Percentiles rank a stretch among this genome's conserved stretches.
phyloP scores from a whole-genome alignment of 2,797 vertebrate genomes.

The Uromys caudimaculatus region DNA sequence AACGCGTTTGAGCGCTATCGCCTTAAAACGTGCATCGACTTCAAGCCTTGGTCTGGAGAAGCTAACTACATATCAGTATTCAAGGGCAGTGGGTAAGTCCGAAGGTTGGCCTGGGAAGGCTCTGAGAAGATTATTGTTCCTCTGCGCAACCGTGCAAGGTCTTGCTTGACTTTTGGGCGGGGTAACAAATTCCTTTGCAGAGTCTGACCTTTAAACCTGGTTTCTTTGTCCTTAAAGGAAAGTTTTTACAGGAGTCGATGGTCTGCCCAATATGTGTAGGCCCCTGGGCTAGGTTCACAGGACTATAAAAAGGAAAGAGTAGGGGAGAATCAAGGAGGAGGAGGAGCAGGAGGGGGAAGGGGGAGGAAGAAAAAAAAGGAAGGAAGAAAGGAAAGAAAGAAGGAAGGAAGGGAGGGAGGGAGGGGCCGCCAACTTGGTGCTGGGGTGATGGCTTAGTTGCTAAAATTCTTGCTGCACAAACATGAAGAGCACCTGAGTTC shows the following conservation, averaged over 20 bases:
- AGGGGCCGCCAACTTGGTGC: background rate
- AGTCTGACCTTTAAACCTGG: background rate
- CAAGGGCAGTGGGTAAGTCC: slow-evolving; percentile 93
- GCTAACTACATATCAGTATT: slow-evolving; percentile 95
- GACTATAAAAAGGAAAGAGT: background rate
- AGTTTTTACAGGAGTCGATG: background rate
- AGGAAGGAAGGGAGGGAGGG: background rate
- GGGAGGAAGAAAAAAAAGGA: accelerated
- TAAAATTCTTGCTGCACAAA: background rate
- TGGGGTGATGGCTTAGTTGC: too few species aligned
- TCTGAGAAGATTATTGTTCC: background rate
- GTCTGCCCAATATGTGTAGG: background rate
- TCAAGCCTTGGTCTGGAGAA: slow-evolving; percentile 95
- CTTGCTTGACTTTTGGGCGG: background rate
- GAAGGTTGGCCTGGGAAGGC: background rate
- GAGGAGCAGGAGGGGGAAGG: too few species aligned
- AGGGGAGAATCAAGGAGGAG: too few species aligned
- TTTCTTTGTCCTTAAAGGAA: background rate
- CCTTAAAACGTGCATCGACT: slow-evolving; percentile 97
- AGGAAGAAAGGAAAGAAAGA: background rate
- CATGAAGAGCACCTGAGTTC: background rate
- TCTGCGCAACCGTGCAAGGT: too few species aligned
- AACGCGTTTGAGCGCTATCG: slow-evolving; percentile 97
- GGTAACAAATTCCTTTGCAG: background rate
- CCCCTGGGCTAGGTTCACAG: background rate